Conservation (phyloP, 1,140 invertebrate genomes). For the Macrocentrus cingulum region DNA sequence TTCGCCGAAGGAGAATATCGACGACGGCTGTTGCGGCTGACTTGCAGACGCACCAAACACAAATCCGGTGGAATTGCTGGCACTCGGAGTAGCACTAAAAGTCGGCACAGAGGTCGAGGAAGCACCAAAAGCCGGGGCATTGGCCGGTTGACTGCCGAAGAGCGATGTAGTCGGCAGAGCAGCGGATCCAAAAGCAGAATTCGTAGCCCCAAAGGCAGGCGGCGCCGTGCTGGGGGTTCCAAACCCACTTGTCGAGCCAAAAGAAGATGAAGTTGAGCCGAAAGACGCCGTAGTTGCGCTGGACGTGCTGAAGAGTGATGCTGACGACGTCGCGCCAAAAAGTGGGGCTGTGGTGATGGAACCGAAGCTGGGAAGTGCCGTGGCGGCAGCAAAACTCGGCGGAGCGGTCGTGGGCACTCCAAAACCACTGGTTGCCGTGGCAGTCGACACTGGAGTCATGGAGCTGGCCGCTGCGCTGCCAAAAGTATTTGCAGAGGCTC, state of each 20-base stretch:
- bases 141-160: not conserved
- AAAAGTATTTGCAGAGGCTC: too few species aligned
- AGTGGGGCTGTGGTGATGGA: constrained; percentile 14
- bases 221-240: constrained; percentile 17
- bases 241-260: constrained; percentile 18
- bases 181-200: not conserved
- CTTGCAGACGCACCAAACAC: constrained; percentile 33
- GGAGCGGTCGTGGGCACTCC: not conserved
- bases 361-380: constrained; percentile 23
- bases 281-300: constrained; percentile 18
- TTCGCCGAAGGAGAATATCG: constrained; percentile 34
- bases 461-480: not conserved
- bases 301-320: not conserved
- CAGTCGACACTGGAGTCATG: not conserved
- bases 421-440: too few species aligned
- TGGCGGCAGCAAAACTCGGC: constrained; percentile 22
- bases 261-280: not conserved
- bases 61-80: constrained; percentile 24
- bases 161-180: not conserved
- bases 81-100: constrained; percentile 19
- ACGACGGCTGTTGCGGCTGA: constrained; percentile 16
- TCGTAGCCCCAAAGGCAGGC: constrained; percentile 8
- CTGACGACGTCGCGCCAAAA: constrained; percentile 20
- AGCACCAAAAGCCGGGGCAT: not conserved
- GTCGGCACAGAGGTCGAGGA: not conserved